Percentiles rank a stretch among this genome's conserved stretches.
Conservation (phyloP, 1,140 invertebrate genomes). For the Cotesia chilonis region DNA sequence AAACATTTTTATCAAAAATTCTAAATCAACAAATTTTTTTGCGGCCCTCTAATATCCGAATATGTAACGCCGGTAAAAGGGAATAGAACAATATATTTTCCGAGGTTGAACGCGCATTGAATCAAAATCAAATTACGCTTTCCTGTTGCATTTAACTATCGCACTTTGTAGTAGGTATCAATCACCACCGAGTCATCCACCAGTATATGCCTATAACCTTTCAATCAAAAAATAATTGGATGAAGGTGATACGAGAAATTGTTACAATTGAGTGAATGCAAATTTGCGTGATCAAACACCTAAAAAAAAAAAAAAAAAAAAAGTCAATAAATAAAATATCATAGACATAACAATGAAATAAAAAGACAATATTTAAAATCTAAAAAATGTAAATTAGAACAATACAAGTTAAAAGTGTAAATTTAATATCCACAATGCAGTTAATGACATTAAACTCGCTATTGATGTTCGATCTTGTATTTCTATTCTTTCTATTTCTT, state of each 20-base stretch:
- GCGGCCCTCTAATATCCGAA: not conserved
- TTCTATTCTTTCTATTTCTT: constrained; percentile 84
- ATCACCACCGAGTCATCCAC: not conserved
- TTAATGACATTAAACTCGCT: constrained; percentile 83
- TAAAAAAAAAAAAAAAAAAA: constrained; percentile 1
- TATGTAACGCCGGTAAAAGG: too few species aligned
- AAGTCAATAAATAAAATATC: too few species aligned
- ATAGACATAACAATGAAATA: too few species aligned
- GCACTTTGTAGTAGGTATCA: not conserved
- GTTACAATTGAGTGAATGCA: too few species aligned
- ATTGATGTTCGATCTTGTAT: constrained; percentile 86
- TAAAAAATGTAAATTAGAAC: not conserved
- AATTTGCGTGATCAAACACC: not conserved
- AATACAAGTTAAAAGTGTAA: constrained; percentile 2
- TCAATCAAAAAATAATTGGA: too few species aligned
- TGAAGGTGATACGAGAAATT: too few species aligned
- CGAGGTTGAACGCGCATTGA: constrained; percentile 1
- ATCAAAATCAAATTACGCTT: constrained; percentile 12
- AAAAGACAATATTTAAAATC: too few species aligned
- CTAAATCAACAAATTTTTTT: too few species aligned
- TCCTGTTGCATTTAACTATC: constrained; percentile 8
- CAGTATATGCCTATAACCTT: too few species aligned
- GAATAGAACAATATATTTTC: constrained; percentile 5
- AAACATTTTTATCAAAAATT: too few species aligned
- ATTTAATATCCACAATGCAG: constrained; percentile 70